A percentile compares a stretch with the other conserved stretches of the same genome.
These are phyloP conservation scores for Hipposideros armiger DNA, from an alignment of 2,113 vertebrate genomes.

Conservation along the genomic window DNA sequence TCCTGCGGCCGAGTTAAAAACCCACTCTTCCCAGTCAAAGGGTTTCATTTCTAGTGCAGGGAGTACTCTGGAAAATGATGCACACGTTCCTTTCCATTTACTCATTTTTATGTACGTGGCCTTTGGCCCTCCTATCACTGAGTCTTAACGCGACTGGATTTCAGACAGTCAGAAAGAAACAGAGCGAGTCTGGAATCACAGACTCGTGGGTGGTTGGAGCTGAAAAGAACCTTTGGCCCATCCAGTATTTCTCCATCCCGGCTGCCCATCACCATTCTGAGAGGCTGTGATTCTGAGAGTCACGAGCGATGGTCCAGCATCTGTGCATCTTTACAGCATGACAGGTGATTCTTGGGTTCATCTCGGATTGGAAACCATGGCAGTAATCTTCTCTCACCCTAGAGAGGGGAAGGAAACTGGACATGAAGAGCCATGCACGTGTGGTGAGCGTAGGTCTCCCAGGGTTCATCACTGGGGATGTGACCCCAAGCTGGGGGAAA, in stretches of 20 bases:
- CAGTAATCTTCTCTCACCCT: not conserved
- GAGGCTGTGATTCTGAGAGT: not conserved
- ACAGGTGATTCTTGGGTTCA: not conserved
- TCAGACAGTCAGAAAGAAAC: not conserved
- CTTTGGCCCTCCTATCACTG: not conserved
- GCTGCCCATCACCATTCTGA: fast-evolving
- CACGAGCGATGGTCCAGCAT: too few species aligned
- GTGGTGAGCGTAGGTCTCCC: fast-evolving
- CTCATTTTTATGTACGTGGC: not conserved
- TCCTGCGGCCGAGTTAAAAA: not conserved
- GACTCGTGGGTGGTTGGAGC: not conserved
- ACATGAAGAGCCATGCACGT: fast-evolving
- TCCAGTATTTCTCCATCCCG: fast-evolving
- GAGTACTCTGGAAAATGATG: slow-evolving; percentile 12
- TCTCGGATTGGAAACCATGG: not conserved
- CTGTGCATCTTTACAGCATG: too few species aligned
- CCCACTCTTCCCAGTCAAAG: not conserved
- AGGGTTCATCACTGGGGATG: too few species aligned
- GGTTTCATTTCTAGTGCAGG: not conserved
- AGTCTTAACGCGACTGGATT: not conserved
- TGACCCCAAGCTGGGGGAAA: not conserved
- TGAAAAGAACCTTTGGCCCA: fast-evolving
- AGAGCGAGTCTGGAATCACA: not conserved
- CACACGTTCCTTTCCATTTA: not conserved
- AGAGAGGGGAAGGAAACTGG: not conserved